Evolutionary conservation across 2,888 invertebrate species (phyloP).

Genomic region (Cosmopolites sordidus): DNA sequence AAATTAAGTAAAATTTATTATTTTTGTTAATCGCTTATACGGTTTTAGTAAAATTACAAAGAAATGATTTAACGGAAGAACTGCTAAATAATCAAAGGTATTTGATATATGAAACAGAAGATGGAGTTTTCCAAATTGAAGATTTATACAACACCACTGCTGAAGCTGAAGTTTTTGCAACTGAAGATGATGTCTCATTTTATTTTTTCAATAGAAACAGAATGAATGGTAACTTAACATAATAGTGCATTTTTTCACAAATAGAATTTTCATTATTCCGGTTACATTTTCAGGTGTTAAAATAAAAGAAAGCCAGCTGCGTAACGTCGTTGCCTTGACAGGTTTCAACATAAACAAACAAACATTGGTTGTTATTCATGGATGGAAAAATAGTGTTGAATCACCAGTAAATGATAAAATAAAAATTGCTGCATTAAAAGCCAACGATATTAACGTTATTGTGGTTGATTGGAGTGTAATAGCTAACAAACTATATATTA

Average conservation of each 20-base stretch:
- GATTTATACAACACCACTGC: slow-evolving; percentile 15
- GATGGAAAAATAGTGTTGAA: slow-evolving; percentile 36
- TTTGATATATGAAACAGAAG: slow-evolving; percentile 24
- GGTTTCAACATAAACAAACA: slow-evolving; percentile 30
- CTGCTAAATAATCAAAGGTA: slow-evolving; percentile 13
- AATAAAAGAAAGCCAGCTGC: slow-evolving; percentile 20
- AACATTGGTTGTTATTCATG: slow-evolving; percentile 40
- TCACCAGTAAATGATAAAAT: slow-evolving; percentile 34
- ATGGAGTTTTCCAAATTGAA: slow-evolving; percentile 26
- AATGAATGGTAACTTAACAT: neutral
- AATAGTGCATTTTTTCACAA: neutral
- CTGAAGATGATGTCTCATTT: slow-evolving; percentile 32
- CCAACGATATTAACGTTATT: slow-evolving; percentile 39
- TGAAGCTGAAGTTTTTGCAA: slow-evolving; percentile 4
- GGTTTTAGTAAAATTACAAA: too few species aligned
- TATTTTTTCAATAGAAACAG: slow-evolving; percentile 21
- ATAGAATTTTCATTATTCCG: neutral
- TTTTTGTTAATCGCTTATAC: too few species aligned
- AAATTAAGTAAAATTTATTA: too few species aligned
- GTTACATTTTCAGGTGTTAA: slow-evolving; percentile 12
- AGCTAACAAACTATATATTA: slow-evolving; percentile 26
- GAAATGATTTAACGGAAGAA: slow-evolving; percentile 6
- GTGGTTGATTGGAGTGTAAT: slow-evolving; percentile 41
- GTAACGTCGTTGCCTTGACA: slow-evolving; percentile 14
- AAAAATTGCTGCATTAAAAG: slow-evolving; percentile 31